Percentiles rank a stretch among this genome's conserved stretches.
These are phyloP conservation scores for Micropoecilia bifurca DNA, from an alignment of 2,797 vertebrate genomes.

Conservation along the genomic window DNA sequence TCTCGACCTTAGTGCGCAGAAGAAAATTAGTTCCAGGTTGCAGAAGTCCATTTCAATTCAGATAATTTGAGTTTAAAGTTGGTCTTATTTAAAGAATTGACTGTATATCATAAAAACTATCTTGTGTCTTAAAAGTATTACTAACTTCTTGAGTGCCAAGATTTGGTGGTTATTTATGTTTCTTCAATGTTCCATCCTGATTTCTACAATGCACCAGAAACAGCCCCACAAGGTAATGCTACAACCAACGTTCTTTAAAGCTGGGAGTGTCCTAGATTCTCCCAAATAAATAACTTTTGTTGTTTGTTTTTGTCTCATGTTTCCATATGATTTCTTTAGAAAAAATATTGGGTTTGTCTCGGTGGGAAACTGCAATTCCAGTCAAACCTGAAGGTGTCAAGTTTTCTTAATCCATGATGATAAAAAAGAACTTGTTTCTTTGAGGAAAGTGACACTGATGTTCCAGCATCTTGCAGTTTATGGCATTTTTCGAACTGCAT, in stretches of 20 bases:
- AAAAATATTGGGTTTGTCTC: background rate
- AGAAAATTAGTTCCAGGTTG: background rate
- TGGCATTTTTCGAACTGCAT: background rate
- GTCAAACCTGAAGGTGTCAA: background rate
- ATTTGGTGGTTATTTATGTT: background rate
- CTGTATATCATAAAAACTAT: background rate
- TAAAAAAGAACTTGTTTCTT: background rate
- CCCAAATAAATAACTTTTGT: background rate
- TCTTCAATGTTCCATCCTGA: background rate
- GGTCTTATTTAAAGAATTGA: background rate
- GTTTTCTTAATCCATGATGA: background rate
- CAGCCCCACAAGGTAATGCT: background rate
- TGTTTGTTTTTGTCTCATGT: background rate
- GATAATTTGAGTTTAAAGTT: background rate
- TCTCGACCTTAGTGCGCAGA: conserved; percentile 2
- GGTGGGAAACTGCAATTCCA: background rate
- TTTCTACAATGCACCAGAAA: background rate
- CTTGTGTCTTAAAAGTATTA: background rate
- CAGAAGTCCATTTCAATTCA: background rate
- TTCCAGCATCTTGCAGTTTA: background rate
- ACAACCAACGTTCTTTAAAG: background rate
- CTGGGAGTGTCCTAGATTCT: background rate
- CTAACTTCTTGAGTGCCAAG: background rate
- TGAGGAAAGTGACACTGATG: background rate
- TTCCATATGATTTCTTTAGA: background rate